Conservation (phyloP, 1,140 invertebrate species). For the Goniozus legneri region DNA sequence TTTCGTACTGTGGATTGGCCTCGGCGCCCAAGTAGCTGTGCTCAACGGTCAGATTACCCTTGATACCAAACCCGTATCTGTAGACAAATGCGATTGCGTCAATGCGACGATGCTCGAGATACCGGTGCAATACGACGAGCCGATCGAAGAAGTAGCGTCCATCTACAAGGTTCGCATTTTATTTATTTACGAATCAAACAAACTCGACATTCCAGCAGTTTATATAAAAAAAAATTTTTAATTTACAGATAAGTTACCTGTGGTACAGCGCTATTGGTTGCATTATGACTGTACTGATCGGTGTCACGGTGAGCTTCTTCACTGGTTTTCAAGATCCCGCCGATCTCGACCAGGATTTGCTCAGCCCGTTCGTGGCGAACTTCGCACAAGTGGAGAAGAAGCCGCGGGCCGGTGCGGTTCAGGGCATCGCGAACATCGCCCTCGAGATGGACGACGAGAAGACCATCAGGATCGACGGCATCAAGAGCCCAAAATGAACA, state of each 20-base stretch:
- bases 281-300: constrained; percentile 66
- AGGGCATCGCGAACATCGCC: constrained; percentile 46
- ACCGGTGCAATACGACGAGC: constrained; percentile 1
- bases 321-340: constrained; percentile 60
- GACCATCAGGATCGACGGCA: constrained; percentile 4
- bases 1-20: constrained; percentile 69
- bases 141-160: constrained; percentile 16
- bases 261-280: constrained; percentile 80
- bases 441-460: constrained; percentile 49
- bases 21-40: constrained; percentile 66
- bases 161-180: constrained; percentile 32
- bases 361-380: constrained; percentile 54
- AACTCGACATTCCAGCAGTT: no score
- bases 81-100: constrained; percentile 49
- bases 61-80: constrained; percentile 48
- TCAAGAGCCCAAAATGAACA: constrained; percentile 17
- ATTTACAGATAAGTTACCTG: constrained; percentile 69
- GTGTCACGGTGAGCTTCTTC: constrained; percentile 66
- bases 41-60: constrained; percentile 50
- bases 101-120: constrained; percentile 22
- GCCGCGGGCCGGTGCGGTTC: constrained; percentile 22
- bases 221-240: no score
- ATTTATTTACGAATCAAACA: no score
- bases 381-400: constrained; percentile 34
- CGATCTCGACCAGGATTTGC: constrained; percentile 54